Evolutionary conservation across 2,888 invertebrate species (phyloP).

Genomic region (Monopis laevigella): DNA sequence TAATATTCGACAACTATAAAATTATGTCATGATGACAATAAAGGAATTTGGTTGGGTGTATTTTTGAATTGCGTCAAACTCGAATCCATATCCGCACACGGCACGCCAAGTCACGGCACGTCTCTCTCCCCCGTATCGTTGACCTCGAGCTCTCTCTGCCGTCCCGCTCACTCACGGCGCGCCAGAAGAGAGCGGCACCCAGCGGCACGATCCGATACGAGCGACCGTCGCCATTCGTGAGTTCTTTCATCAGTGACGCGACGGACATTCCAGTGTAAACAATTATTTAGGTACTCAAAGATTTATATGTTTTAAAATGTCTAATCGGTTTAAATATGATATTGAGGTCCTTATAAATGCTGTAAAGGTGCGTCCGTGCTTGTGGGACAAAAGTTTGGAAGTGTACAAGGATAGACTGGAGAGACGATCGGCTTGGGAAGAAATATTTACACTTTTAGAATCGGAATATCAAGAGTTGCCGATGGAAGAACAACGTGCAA

Average conservation of each 20-base stretch:
- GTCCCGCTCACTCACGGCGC: not conserved
- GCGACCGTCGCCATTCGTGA: not conserved
- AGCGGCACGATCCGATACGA: not conserved
- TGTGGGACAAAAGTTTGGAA: constrained; percentile 52
- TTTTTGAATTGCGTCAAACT: too few species aligned
- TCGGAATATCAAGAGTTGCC: constrained; percentile 37
- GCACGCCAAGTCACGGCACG: not conserved
- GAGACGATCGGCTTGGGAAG: constrained; percentile 45
- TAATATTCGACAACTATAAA: too few species aligned
- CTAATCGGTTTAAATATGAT: constrained; percentile 43
- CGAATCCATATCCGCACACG: constrained; percentile 4
- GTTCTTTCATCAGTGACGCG: constrained; percentile 48
- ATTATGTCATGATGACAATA: too few species aligned
- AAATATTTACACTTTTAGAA: constrained; percentile 42
- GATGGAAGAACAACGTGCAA: constrained; percentile 34
- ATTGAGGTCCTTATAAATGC: constrained; percentile 35
- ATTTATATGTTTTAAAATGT: constrained; percentile 18
- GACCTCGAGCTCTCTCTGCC: not conserved
- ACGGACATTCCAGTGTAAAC: constrained; percentile 32
- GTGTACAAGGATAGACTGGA: constrained; percentile 49
- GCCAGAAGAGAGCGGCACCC: not conserved
- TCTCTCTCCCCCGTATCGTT: not conserved
- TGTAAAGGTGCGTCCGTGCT: constrained; percentile 39
- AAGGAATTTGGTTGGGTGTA: too few species aligned
- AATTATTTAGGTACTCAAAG: constrained; percentile 11